Conservation (phyloP, 1,140 invertebrate genomes). For the Drosophila subobscura region DNA sequence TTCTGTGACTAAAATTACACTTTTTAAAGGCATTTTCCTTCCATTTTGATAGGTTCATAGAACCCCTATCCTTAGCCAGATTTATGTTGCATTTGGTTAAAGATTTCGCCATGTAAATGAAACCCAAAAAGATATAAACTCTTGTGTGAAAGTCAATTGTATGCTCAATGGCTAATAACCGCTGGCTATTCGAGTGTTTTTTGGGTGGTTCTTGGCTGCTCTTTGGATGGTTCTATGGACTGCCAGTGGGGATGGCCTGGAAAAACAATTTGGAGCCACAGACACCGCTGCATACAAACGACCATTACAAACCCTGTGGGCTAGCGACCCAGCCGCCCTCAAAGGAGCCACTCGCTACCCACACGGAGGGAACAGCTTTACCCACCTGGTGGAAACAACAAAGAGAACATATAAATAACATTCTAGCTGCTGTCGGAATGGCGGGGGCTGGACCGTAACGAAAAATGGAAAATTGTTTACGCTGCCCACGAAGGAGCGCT, state of each 20-base stretch:
- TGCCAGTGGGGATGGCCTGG: neutral
- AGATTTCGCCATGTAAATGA: slow-evolving; percentile 5
- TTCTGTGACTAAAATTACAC: too few species aligned
- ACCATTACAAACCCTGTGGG: slow-evolving; percentile 42
- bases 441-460: neutral
- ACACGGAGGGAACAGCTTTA: slow-evolving; percentile 31
- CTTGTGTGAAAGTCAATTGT: slow-evolving; percentile 40
- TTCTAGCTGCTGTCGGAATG: slow-evolving; percentile 53
- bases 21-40: too few species aligned
- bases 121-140: slow-evolving; percentile 22
- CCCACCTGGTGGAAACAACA: slow-evolving; percentile 59
- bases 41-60: too few species aligned
- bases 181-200: slow-evolving; percentile 47
- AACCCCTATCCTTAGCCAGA: neutral
- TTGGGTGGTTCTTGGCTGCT: too few species aligned
- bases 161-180: slow-evolving; percentile 60
- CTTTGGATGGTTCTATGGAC: too few species aligned
- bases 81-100: too few species aligned
- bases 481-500: slow-evolving; percentile 40
- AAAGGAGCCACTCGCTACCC: neutral
- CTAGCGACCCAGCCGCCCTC: neutral
- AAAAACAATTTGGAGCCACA: slow-evolving; percentile 61
- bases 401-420: slow-evolving; percentile 69
- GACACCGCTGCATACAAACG: slow-evolving; percentile 51
- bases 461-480: slow-evolving; percentile 72